Percentiles rank a stretch among this genome's conserved stretches.
These are phyloP conservation scores for Chiloscyllium punctatum DNA, from an alignment of 2,797 vertebrate genomes.

Conservation along the genomic window DNA sequence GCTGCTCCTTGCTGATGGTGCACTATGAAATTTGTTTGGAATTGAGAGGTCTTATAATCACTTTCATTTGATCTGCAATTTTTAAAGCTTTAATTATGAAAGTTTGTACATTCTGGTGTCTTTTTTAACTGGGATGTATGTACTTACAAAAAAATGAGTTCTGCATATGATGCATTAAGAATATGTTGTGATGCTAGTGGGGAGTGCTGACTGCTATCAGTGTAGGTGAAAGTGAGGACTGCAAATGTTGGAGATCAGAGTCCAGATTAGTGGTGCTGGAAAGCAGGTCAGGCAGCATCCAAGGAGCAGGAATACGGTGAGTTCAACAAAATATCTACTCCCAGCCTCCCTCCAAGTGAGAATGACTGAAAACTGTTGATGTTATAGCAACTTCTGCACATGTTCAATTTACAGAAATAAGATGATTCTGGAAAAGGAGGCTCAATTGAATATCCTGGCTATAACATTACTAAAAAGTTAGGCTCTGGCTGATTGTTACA, in stretches of 20 bases:
- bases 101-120: not conserved
- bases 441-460: no score
- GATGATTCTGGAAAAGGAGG: no score
- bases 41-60: not conserved
- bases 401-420: no score
- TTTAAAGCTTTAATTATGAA: not conserved
- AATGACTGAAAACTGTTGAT: not conserved
- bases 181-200: not conserved
- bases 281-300: no score
- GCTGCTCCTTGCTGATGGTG: no score
- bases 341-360: not conserved
- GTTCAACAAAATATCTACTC: not conserved
- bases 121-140: not conserved
- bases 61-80: not conserved
- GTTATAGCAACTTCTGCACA: not conserved
- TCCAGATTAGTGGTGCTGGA: no score
- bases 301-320: not conserved
- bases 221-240: no score
- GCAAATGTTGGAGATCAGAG: no score
- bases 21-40: no score
- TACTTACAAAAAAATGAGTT: not conserved
- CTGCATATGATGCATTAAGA: not conserved
- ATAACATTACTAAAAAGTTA: no score
- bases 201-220: not conserved
- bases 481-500: no score